Base-by-base conservation (phyloP, 2,888 invertebrate species). In the Drosophila setosimentum region DNA sequence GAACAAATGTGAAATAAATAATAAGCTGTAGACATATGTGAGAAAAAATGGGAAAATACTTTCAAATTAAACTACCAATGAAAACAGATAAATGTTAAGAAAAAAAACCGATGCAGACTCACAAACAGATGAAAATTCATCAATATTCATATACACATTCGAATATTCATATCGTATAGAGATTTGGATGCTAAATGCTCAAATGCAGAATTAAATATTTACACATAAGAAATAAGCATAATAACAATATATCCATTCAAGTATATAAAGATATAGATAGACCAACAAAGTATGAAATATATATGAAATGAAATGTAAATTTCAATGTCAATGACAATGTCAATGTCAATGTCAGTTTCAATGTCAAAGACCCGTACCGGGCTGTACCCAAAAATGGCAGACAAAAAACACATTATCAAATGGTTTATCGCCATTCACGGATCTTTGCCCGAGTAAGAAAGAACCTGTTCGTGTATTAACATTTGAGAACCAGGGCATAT, bases 261-360 rank as follows among this genome's bases (percentile, higher is more conserved):
- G 4, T n/a, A n/a, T 1, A 5, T 21, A 42, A 11, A 21, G 2
- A 11, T 21, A 11, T 21, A 11, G 42, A 42, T 35, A 0, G 10
- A 27, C 3, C 24, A 24, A 16, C 10, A 11, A 3, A 21, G 11
- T 3, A 35, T 10, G 42, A 62, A 50, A 37, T 35, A 24, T 42
- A 37, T 59, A 64, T 69, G 10, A 58, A 73, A 62, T 67, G 49
- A 40, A 40, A 40, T 57, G 18, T 27, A 18, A 10, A 49, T 49
- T 10, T 32, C 33, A 53, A 68, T 68, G 72, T 80, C 82, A 87
- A 82, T 21, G 37, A n/a, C 3, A 45, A 45, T 42, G 40, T 11
- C 40, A 42, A 80, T 83, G 80, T 62, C 75, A 45, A 45, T 49
- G 51, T 7, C 45, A 45, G 7, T 3, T 13, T 18, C 37, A 55